Conservation (phyloP, 35 echinoderm and acorn worm genomes). For the Heliocidaris erythrogramma region DNA sequence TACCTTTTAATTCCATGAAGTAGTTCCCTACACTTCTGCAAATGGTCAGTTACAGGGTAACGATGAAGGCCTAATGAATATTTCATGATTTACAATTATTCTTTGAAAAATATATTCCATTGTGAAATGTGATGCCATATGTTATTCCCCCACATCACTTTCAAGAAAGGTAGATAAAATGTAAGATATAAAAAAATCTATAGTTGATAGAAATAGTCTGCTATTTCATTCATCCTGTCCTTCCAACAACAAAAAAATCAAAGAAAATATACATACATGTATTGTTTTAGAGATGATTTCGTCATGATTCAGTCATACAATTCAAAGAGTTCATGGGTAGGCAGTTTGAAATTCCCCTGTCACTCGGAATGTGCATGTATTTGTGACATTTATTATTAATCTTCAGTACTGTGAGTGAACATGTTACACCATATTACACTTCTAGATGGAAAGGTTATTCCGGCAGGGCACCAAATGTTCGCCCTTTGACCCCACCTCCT, state of each 20-base stretch:
- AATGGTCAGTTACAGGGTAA: too few species aligned
- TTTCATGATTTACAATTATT: too few species aligned
- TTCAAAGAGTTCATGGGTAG: not conserved
- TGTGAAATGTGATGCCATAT: too few species aligned
- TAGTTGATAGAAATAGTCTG: too few species aligned
- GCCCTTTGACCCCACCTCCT: not conserved
- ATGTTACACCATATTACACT: not conserved
- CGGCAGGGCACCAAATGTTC: not conserved
- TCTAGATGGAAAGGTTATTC: slow-evolving; percentile 3
- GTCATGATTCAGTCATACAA: not conserved
- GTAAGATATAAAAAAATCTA: too few species aligned
- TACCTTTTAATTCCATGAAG: not conserved
- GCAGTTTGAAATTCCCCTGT: slow-evolving; percentile 28
- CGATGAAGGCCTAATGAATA: too few species aligned
- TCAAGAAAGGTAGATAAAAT: too few species aligned
- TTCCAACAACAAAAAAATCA: too few species aligned
- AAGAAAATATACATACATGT: not conserved
- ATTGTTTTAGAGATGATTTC: not conserved
- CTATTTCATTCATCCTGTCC: too few species aligned
- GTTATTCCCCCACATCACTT: too few species aligned
- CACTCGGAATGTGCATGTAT: not conserved
- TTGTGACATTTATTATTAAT: slow-evolving; percentile 15
- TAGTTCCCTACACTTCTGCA: not conserved
- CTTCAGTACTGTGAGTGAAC: not conserved
- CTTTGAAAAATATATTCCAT: too few species aligned